Evolutionary conservation across 2,113 vertebrate genomes (phyloP).

Genomic region (Eleginops maclovinus): DNA sequence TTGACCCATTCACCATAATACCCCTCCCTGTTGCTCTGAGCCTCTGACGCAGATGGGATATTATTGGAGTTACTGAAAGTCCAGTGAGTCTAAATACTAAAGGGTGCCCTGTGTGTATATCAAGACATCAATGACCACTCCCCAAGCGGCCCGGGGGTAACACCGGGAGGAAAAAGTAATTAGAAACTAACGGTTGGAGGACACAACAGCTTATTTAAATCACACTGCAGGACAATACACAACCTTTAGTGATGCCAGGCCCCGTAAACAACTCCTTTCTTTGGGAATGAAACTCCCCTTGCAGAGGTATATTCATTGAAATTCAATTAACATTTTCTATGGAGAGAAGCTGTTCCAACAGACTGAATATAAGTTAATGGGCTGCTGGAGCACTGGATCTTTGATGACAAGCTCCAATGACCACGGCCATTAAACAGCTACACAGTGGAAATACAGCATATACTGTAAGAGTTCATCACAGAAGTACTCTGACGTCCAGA

Average conservation of each 20-base stretch:
- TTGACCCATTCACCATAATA: too few relatives aligned
- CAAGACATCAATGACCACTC: too few relatives aligned
- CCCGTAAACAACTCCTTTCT: slow-evolving; percentile 27
- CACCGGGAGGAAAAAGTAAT: background rate
- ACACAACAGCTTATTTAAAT: slow-evolving; percentile 40
- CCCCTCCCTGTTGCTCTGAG: too few relatives aligned
- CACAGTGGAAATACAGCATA: slow-evolving; percentile 32
- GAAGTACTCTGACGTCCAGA: background rate
- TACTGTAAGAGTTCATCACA: slow-evolving; percentile 20
- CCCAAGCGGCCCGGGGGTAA: too few relatives aligned
- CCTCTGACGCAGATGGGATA: too few relatives aligned
- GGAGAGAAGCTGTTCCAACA: slow-evolving; percentile 47
- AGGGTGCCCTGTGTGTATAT: too few relatives aligned
- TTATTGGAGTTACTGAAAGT: too few relatives aligned
- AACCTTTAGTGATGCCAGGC: background rate
- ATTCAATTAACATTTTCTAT: slow-evolving; percentile 63
- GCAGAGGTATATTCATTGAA: slow-evolving; percentile 46
- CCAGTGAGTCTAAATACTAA: too few relatives aligned
- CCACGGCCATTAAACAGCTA: slow-evolving; percentile 37
- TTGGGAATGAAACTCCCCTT: slow-evolving; percentile 21
- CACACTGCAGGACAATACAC: slow-evolving; percentile 8
- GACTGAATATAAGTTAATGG: slow-evolving; percentile 65
- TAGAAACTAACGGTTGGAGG: background rate
- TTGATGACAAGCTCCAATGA: slow-evolving; percentile 62
- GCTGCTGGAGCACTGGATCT: slow-evolving; percentile 46